Evolutionary conservation across 2,888 invertebrate species (phyloP).

Genomic region (Amblyjoppa fuscipennis): DNA sequence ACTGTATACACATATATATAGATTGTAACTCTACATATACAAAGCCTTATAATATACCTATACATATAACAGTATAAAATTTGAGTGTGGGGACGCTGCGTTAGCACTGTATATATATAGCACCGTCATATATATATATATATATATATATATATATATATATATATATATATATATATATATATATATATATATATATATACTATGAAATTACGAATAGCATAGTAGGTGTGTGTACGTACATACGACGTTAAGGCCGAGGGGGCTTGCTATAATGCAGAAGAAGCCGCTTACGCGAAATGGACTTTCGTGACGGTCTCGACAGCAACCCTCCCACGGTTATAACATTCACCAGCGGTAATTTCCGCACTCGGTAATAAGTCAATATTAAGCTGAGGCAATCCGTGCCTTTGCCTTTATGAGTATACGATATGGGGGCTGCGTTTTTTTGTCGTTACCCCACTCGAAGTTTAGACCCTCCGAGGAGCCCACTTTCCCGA

Average conservation of each 20-base stretch:
- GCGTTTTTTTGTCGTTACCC: neutral
- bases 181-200: conserved; percentile 9
- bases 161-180: neutral
- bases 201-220: neutral
- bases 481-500: too few relatives aligned
- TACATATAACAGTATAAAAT: conserved; percentile 36
- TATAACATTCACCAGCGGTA: conserved; percentile 6
- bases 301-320: conserved; percentile 39
- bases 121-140: neutral
- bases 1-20: conserved; percentile 30
- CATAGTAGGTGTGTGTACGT: neutral
- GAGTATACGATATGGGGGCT: conserved; percentile 20
- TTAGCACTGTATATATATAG: neutral
- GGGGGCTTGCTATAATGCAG: conserved; percentile 6
- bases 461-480: too few relatives aligned
- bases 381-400: conserved; percentile 32
- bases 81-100: neutral
- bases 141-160: conserved; percentile 17
- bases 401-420: conserved; percentile 18
- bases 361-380: conserved; percentile 31
- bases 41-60: neutral
- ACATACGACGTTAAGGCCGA: neutral
- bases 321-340: conserved; percentile 24
- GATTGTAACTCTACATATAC: conserved; percentile 38
- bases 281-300: conserved; percentile 24